Evolutionary conservation across 2,797 vertebrate species (phyloP), one percentile per base, ranked within the genome.

Genomic region (Myoxocephalus aenaeus): DNA sequence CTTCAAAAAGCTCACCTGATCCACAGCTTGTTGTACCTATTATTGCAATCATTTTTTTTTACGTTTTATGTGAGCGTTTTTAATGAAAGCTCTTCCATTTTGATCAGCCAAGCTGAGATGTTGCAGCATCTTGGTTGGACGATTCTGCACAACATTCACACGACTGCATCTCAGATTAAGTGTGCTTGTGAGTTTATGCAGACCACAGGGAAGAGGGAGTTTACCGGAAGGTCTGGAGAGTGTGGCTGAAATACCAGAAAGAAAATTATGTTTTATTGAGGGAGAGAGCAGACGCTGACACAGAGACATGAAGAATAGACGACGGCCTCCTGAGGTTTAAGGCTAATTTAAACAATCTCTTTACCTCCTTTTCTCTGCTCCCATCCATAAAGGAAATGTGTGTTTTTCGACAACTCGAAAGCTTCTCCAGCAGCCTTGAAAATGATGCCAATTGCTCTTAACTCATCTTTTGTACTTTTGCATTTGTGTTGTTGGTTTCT

Each of bases 391-490:
- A 56, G 17, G 34, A 50, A 36, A 27, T 9, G 12, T 40, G 4
- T 62, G 32, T 32, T 32, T 56, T 59, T 50, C 48, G 32, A 20
- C 34, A 38, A 6, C 10, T 18, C 2, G 4, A 50, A 74, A 69
- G 3, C 46, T 65, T 0, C 58, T 64, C 48, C 0, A 14, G 5
- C 50, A 7, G 42, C 64, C 29, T n/a, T 53, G 48, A 58, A 79
- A 70, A 51, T 65, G 58, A 73, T 73, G 57, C 69, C 73, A 57
- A 62, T 53, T 57, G 56, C 51, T 59, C 79, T 76, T 64, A 69
- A 67, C 44, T 77, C 58, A 18, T 77, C 46, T 44, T 77, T 74
- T 69, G 66, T 80, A 17, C 61, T 38, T 44, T 62, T 15, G 9
- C 29, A 15, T 54, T 25, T 0, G 2, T 22, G 48, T 67, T 66